phyloP scores from a whole-genome alignment of 2,113 vertebrate genomes.

The Ivindomyrus marchei region DNA sequence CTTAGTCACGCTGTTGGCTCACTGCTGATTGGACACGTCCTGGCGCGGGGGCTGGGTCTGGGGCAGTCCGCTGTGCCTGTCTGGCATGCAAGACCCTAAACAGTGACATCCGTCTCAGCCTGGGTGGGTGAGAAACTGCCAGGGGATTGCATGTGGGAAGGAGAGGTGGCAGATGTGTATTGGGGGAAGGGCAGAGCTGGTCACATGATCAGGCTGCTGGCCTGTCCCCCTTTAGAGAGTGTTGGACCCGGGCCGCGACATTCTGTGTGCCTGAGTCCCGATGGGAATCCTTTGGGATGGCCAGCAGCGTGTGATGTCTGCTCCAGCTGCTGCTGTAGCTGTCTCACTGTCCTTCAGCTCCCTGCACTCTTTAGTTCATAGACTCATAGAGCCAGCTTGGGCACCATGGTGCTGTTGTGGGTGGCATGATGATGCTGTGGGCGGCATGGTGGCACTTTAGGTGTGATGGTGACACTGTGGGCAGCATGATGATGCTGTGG shows the following conservation, averaged over 20 bases:
- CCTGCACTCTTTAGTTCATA: neutral
- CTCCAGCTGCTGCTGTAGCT: neutral
- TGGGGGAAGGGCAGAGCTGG: neutral
- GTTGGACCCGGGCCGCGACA: neutral
- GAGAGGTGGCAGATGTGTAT: neutral
- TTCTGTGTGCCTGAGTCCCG: neutral
- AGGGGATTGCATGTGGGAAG: neutral
- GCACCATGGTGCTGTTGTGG: neutral
- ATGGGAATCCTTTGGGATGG: neutral
- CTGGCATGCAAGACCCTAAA: neutral
- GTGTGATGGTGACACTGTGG: too few relatives aligned
- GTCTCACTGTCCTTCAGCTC: neutral
- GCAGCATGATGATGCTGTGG: too few relatives aligned
- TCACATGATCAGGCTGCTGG: neutral
- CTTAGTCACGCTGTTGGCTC: conserved; percentile 43
- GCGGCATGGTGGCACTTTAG: too few relatives aligned
- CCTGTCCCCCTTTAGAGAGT: neutral
- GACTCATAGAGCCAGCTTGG: neutral
- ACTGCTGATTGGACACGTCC: conserved; percentile 41
- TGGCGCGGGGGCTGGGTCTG: conserved; percentile 22
- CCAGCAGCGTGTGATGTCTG: neutral
- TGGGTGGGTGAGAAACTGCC: neutral
- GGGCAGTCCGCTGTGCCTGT: conserved; percentile 35
- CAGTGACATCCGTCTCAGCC: neutral
- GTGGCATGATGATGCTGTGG: neutral